These are phyloP conservation scores for Callochromis pleurospilus DNA, from an alignment of 2,113 vertebrate genomes.

Conservation along the genomic window DNA sequence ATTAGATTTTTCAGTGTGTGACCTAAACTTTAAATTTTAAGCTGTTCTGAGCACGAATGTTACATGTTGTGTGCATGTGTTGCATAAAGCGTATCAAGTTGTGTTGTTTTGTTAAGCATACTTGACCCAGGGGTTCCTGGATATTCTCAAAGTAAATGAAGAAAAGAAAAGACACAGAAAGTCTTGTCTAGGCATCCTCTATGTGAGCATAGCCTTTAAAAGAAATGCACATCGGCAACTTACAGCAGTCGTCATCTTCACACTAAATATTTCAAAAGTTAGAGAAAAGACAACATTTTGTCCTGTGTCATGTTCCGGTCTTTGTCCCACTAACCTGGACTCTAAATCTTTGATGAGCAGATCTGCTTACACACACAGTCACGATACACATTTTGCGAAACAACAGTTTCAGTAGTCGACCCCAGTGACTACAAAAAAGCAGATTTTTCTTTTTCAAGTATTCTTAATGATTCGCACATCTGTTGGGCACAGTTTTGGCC, in stretches of 20 bases:
- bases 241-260: not conserved
- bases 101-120: not conserved
- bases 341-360: constrained; percentile 49
- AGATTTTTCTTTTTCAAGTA: not conserved
- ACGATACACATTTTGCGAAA: not conserved
- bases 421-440: not conserved
- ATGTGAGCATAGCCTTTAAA: not conserved
- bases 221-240: not conserved
- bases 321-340: constrained; percentile 32
- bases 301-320: not conserved
- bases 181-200: not conserved
- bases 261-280: constrained; percentile 7
- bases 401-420: not conserved
- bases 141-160: not conserved
- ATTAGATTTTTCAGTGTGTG: constrained; percentile 6
- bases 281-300: constrained; percentile 2
- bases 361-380: constrained; percentile 23
- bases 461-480: not conserved
- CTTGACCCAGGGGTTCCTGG: not conserved
- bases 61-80: constrained; percentile 38
- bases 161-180: not conserved
- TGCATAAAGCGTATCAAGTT: constrained; percentile 11
- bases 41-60: constrained; percentile 36
- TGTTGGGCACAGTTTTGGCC: not conserved
- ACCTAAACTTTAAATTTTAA: constrained; percentile 30